phyloP scores from a whole-genome alignment of 2,113 vertebrate species.

The Oncorhynchus mykiss region DNA sequence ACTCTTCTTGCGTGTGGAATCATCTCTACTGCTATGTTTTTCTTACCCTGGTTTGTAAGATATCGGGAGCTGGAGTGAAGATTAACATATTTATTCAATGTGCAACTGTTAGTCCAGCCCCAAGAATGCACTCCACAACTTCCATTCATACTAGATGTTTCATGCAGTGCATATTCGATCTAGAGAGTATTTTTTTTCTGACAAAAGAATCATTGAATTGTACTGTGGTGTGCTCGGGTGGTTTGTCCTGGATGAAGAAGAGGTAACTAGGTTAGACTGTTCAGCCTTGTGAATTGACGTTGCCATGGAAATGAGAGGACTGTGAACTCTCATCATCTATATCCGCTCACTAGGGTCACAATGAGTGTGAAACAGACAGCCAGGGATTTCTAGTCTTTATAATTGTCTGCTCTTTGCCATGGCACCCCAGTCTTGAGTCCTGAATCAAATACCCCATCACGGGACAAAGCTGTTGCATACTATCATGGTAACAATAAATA shows the following conservation, averaged over 20 bases:
- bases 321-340: background rate
- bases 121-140: too few species aligned
- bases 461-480: too few species aligned
- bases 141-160: too few species aligned
- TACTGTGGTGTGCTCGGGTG: background rate
- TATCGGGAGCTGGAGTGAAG: too few species aligned
- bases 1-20: too few species aligned
- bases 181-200: background rate
- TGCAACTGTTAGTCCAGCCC: too few species aligned
- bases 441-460: background rate
- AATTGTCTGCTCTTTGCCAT: background rate
- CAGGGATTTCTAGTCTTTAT: too few species aligned
- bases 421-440: background rate
- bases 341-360: background rate
- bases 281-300: slow-evolving; percentile 3
- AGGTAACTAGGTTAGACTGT: background rate
- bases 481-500: background rate
- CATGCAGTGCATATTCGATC: background rate
- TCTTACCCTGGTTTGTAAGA: too few species aligned
- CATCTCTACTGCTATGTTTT: too few species aligned
- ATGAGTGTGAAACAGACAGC: background rate
- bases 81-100: too few species aligned
- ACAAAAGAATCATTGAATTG: slow-evolving; percentile 3
- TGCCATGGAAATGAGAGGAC: slow-evolving; percentile 4
- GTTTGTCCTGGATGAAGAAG: background rate